A percentile compares a stretch with the other conserved stretches of the same genome.
Evolutionary conservation across 2,888 invertebrate genomes (phyloP).

Genomic region (Cryptosula pallasiana): DNA sequence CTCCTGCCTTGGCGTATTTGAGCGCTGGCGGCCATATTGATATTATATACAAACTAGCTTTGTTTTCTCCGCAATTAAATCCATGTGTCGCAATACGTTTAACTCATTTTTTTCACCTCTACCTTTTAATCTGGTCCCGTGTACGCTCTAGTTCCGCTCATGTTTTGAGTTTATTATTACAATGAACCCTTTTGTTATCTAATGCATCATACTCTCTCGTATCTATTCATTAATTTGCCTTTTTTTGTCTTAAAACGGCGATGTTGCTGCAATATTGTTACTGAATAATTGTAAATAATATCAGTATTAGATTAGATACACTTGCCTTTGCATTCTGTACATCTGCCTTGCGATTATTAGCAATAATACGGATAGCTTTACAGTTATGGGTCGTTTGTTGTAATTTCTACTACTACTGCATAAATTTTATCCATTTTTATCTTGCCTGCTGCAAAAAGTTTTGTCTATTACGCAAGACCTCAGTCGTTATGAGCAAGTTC

Average conservation of each 20-base stretch:
- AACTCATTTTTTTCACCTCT: not conserved
- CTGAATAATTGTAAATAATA: not conserved
- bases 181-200: not conserved
- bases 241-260: not conserved
- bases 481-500: too few relatives aligned
- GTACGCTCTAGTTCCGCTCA: not conserved
- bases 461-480: not conserved
- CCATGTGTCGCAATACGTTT: not conserved
- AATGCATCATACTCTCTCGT: not conserved
- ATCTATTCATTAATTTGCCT: not conserved
- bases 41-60: not conserved
- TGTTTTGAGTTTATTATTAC: not conserved
- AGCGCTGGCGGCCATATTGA: not conserved
- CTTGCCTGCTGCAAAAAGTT: not conserved
- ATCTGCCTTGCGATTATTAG: not conserved
- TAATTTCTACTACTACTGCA: not conserved
- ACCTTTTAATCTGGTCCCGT: not conserved
- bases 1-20: not conserved
- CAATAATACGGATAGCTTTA: not conserved
- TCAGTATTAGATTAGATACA: not conserved
- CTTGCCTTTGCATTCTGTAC: not conserved
- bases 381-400: not conserved
- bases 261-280: not conserved
- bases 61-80: not conserved
- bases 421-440: not conserved